phyloP scores from a whole-genome alignment of 2,797 vertebrate species.

The Malacoctenus gilli region DNA sequence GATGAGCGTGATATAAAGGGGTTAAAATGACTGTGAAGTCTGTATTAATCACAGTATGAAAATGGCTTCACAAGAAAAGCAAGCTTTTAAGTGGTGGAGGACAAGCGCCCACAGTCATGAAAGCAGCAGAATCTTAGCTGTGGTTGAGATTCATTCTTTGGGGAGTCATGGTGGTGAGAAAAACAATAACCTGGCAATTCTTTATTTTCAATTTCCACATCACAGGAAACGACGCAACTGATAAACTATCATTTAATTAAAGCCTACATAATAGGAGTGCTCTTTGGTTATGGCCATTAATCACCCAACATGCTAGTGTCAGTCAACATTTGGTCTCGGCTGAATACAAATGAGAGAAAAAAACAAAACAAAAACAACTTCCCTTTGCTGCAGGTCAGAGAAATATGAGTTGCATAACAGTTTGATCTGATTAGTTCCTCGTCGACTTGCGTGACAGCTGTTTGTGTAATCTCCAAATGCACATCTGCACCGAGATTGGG shows the following conservation, averaged over 20 bases:
- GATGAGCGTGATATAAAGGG: too few relatives aligned
- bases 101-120: too few relatives aligned
- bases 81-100: too few relatives aligned
- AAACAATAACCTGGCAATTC: slow-evolving; percentile 26
- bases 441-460: slow-evolving; percentile 27
- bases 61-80: too few relatives aligned
- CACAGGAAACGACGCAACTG: slow-evolving; percentile 25
- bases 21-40: too few relatives aligned
- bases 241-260: slow-evolving; percentile 60
- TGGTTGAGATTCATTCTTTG: background rate
- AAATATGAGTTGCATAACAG: slow-evolving; percentile 9
- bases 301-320: slow-evolving; percentile 20
- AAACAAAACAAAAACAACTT: background rate
- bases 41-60: too few relatives aligned
- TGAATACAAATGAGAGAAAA: slow-evolving; percentile 13
- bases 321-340: slow-evolving; percentile 22
- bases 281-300: slow-evolving; percentile 20
- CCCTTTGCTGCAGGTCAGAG: slow-evolving; percentile 9
- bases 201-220: slow-evolving; percentile 45
- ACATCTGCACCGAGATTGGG: slow-evolving; percentile 21
- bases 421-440: slow-evolving; percentile 24
- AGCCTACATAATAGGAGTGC: slow-evolving; percentile 30
- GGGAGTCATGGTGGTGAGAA: slow-evolving; percentile 6
- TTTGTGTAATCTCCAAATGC: slow-evolving; percentile 39
- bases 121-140: too few relatives aligned